Percentiles rank a stretch among this genome's conserved stretches.
These are phyloP conservation scores for Tribolium madens DNA, from an alignment of 1,140 invertebrate species.

Conservation along the genomic window DNA sequence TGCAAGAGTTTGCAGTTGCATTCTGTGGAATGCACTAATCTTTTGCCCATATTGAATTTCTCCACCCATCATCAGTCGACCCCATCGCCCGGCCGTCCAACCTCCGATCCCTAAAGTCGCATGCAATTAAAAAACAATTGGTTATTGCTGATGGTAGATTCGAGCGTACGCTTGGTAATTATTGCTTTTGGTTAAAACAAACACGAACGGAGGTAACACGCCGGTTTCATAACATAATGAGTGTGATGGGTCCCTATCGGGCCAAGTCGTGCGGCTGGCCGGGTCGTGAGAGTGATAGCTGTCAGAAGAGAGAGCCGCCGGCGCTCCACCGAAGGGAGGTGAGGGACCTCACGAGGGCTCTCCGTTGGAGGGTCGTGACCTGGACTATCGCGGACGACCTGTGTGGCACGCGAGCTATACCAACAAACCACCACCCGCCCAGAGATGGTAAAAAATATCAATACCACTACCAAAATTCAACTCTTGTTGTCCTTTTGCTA, in stretches of 20 bases:
- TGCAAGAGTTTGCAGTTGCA: no score
- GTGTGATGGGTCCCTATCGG: slow-evolving; percentile 49
- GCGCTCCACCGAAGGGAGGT: slow-evolving; percentile 37
- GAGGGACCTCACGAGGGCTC: slow-evolving; percentile 22
- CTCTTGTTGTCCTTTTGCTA: no score
- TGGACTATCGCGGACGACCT: slow-evolving; percentile 45
- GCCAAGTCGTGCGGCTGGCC: slow-evolving; percentile 50
- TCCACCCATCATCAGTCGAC: no score
- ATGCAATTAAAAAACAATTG: slow-evolving; percentile 35
- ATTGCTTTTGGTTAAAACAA: slow-evolving; percentile 55
- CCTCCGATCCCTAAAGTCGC: background rate
- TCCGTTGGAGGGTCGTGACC: slow-evolving; percentile 50
- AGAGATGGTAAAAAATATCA: no score
- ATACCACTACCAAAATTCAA: no score
- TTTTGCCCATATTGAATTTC: no score
- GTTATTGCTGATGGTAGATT: slow-evolving; percentile 38
- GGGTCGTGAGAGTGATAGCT: slow-evolving; percentile 59
- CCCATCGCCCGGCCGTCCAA: no score
- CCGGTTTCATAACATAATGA: slow-evolving; percentile 56
- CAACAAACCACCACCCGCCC: no score
- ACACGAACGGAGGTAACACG: slow-evolving; percentile 55
- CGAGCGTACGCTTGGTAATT: slow-evolving; percentile 46
- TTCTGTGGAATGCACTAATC: no score
- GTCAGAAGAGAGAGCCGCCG: slow-evolving; percentile 47
- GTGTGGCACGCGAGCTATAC: slow-evolving; percentile 52